Evolutionary conservation across 1,140 invertebrate species (phyloP).

Genomic region (Euglossa dilemma): DNA sequence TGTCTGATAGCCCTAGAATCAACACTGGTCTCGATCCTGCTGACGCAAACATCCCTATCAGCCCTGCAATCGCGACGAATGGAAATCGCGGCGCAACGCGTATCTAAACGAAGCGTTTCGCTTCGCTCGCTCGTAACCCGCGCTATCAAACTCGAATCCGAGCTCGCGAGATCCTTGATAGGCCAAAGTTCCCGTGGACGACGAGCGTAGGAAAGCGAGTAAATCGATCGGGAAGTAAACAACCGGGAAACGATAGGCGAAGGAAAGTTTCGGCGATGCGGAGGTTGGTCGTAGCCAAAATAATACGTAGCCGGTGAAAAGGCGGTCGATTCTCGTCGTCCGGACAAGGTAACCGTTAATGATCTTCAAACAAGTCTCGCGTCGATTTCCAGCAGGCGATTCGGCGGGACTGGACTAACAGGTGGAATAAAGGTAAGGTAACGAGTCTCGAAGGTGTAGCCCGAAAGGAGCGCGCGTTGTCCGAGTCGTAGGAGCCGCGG

Average conservation of each 20-base stretch:
- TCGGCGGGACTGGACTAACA: constrained; percentile 33
- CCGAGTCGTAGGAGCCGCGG: background rate
- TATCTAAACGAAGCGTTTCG: background rate
- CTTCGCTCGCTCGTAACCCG: too few relatives aligned
- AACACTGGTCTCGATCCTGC: constrained; percentile 55
- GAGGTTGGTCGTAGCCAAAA: background rate
- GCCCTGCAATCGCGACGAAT: constrained; percentile 5
- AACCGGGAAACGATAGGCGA: too few relatives aligned
- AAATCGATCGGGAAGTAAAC: too few relatives aligned
- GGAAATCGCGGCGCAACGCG: background rate
- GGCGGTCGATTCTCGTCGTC: constrained; percentile 2
- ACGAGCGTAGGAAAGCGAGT: too few relatives aligned
- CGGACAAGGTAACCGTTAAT: constrained; percentile 23
- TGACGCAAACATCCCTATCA: constrained; percentile 52
- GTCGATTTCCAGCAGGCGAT: constrained; percentile 50
- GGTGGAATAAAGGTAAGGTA: constrained; percentile 39
- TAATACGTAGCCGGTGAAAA: background rate
- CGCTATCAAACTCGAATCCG: background rate
- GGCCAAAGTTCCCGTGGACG: too few relatives aligned
- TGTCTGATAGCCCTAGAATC: constrained; percentile 65
- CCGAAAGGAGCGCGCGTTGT: background rate
- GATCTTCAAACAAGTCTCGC: constrained; percentile 61
- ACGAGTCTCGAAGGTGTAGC: constrained; percentile 16
- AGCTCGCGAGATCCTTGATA: too few relatives aligned
- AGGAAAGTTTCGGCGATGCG: background rate